Conservation (phyloP, 2,797 vertebrate genomes). For the Karalla daura region DNA sequence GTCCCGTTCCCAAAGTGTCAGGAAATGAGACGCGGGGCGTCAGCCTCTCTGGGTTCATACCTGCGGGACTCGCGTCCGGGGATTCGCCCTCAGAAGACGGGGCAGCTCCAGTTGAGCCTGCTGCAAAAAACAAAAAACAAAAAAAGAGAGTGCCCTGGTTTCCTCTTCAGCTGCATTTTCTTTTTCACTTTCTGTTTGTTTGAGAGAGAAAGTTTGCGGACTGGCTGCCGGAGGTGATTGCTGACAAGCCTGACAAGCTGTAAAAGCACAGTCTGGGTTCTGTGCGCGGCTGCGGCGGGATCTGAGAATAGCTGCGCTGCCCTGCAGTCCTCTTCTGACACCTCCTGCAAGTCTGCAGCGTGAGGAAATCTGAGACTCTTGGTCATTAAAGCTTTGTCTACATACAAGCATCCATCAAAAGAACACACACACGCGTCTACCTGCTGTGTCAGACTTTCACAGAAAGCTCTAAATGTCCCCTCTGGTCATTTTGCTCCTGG, state of each 20-base stretch:
- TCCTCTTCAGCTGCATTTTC: neutral
- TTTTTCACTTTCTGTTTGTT: neutral
- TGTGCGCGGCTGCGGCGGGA: constrained; percentile 1
- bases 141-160: no score
- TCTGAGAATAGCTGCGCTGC: constrained; percentile 18
- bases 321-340: neutral
- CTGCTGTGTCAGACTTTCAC: neutral
- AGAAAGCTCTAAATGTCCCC: neutral
- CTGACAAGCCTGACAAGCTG: constrained; percentile 52
- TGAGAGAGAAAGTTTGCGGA: constrained; percentile 1
- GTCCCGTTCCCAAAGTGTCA: constrained; percentile 34
- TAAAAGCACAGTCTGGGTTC: constrained; percentile 40
- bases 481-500: constrained; percentile 4
- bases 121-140: no score
- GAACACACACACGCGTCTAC: neutral
- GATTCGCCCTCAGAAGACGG: no score
- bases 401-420: neutral
- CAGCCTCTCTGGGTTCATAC: no score
- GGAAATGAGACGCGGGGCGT: constrained; percentile 29
- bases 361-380: neutral
- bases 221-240: constrained; percentile 17
- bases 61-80: no score
- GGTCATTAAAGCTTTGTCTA: neutral
- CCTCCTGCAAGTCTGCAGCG: no score
- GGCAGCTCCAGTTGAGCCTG: no score